A percentile compares a stretch with the other conserved stretches of the same genome.
These are phyloP conservation scores for Alauda arvensis DNA, from an alignment of 2,797 vertebrate genomes.

Conservation along the genomic window DNA sequence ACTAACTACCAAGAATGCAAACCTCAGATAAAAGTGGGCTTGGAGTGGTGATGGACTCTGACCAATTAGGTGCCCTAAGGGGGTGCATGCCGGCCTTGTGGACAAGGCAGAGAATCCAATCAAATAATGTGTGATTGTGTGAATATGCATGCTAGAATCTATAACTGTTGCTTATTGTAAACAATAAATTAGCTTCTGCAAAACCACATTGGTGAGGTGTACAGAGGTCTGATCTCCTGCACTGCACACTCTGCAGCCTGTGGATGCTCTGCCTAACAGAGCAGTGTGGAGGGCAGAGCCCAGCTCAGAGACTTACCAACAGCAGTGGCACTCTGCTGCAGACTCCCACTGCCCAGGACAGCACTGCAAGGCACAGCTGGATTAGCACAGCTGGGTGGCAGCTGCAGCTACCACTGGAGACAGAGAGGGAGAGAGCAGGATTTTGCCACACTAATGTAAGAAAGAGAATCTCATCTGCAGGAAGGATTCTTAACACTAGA, in stretches of 20 bases:
- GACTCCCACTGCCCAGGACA: background rate
- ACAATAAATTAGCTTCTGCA: too few species aligned
- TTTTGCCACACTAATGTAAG: background rate
- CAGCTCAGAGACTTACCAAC: background rate
- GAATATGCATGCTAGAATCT: too few species aligned
- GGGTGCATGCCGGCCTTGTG: too few species aligned
- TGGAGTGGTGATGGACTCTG: too few species aligned
- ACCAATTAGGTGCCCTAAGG: too few species aligned
- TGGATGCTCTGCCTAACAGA: background rate
- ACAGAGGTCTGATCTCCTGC: too few species aligned
- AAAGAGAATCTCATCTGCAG: background rate
- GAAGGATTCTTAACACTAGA: background rate
- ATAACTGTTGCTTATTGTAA: too few species aligned
- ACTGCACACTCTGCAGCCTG: accelerated
- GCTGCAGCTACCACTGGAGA: background rate
- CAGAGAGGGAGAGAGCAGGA: background rate
- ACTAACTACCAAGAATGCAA: too few species aligned
- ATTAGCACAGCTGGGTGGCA: background rate
- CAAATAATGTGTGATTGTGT: too few species aligned
- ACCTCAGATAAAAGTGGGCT: too few species aligned
- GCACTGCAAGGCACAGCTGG: background rate
- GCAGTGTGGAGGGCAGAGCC: background rate
- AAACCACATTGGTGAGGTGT: too few species aligned
- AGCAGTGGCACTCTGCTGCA: background rate
- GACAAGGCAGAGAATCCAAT: too few species aligned